Percentiles rank a stretch among this genome's conserved stretches.
Evolutionary conservation across 2,797 vertebrate genomes (phyloP).

Genomic region (Atherinosoma microstoma): DNA sequence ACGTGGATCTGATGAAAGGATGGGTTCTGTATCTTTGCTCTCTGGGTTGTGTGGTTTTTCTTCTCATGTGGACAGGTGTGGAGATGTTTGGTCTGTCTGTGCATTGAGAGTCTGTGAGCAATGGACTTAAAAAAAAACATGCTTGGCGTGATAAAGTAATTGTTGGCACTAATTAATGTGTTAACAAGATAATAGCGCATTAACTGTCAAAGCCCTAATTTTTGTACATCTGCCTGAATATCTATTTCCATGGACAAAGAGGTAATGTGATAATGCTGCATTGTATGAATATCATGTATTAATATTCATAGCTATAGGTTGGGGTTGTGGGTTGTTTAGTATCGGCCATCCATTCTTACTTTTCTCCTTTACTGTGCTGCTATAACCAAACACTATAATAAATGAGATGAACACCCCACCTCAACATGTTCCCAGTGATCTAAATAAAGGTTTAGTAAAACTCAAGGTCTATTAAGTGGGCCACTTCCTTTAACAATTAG

Average conservation of each 20-base stretch:
- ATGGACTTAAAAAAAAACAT: background rate
- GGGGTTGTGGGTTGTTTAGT: background rate
- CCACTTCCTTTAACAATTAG: slow-evolving; percentile 25
- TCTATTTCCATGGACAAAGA: no score
- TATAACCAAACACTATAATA: slow-evolving; percentile 6
- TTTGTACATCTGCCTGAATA: no score
- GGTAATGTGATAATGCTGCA: background rate
- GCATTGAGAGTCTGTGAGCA: background rate
- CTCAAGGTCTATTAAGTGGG: slow-evolving; percentile 17
- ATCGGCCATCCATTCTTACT: slow-evolving; percentile 4
- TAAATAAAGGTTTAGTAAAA: slow-evolving; percentile 50
- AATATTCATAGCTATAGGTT: background rate
- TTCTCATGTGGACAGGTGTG: no score
- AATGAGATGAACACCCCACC: slow-evolving; percentile 7
- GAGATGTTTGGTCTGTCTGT: background rate
- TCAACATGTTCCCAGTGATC: slow-evolving; percentile 14
- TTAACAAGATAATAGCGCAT: no score
- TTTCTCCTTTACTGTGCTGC: background rate
- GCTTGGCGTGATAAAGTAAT: no score
- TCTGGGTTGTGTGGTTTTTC: no score
- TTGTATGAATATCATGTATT: background rate
- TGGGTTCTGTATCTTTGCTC: no score
- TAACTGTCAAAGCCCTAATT: no score
- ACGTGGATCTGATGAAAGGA: no score
- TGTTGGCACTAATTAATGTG: no score